These are phyloP conservation scores for Trogon surrucura DNA, from an alignment of 2,113 vertebrate species.

Conservation along the genomic window DNA sequence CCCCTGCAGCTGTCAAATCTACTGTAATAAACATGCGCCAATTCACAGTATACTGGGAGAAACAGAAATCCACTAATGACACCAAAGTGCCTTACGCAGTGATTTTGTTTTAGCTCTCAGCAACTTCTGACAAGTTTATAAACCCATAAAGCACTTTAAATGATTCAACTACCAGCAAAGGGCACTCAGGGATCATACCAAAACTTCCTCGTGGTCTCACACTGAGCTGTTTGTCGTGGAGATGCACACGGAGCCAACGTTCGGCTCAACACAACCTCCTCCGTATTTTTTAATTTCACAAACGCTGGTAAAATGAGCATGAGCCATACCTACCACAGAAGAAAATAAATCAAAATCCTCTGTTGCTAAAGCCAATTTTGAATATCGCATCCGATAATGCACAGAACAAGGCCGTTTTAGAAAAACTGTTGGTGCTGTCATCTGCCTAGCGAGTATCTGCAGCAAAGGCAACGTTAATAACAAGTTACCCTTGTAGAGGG, in stretches of 20 bases:
- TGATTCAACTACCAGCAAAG: neutral
- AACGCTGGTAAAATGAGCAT: neutral
- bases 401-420: constrained; percentile 8
- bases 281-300: neutral
- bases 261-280: neutral
- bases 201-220: neutral
- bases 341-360: neutral
- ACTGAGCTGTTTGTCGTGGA: neutral
- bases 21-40: neutral
- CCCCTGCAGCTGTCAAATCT: neutral
- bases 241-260: neutral
- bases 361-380: constrained; percentile 19
- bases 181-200: neutral
- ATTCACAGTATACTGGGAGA: neutral
- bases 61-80: neutral
- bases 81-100: neutral
- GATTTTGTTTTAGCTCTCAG: neutral
- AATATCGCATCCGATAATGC: neutral
- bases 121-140: neutral
- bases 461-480: constrained; percentile 25
- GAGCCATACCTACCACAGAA: neutral
- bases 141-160: neutral
- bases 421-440: constrained; percentile 55
- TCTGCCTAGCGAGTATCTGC: neutral
- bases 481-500: constrained; percentile 36